Conservation (phyloP, 2,888 invertebrate genomes). For the Lepidocyrtinus sp. region DNA sequence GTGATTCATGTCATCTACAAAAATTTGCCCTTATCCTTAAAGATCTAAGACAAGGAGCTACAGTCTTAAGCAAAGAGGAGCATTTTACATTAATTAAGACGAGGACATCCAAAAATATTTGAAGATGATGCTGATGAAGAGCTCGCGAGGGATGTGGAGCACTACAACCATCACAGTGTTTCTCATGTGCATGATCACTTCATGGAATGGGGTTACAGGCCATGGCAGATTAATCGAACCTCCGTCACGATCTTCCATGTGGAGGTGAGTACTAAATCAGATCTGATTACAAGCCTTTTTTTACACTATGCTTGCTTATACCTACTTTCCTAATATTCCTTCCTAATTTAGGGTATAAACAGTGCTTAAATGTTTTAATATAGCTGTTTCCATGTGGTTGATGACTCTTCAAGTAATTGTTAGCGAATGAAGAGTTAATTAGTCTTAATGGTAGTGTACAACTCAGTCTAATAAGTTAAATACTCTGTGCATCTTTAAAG, state of each 20-base stretch:
- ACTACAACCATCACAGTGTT: slow-evolving; percentile 25
- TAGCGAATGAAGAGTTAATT: too few relatives aligned
- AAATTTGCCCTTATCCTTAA: too few relatives aligned
- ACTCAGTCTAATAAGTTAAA: too few relatives aligned
- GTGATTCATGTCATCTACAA: too few relatives aligned
- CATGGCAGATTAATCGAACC: slow-evolving; percentile 88
- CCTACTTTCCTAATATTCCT: too few relatives aligned
- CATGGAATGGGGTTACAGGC: slow-evolving; percentile 73
- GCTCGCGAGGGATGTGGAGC: slow-evolving; percentile 40
- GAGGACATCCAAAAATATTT: neutral
- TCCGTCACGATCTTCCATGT: slow-evolving; percentile 88
- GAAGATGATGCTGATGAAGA: slow-evolving; percentile 28
- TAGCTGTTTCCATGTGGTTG: too few relatives aligned
- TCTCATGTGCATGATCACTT: slow-evolving; percentile 32
- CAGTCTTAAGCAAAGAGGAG: neutral
- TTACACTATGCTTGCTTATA: too few relatives aligned
- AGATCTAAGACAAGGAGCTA: slow-evolving; percentile 14
- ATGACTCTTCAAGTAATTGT: too few relatives aligned
- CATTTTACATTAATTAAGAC: neutral
- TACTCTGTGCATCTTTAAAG: neutral
- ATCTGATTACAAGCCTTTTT: neutral
- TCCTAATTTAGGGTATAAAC: too few relatives aligned
- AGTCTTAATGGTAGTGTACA: too few relatives aligned
- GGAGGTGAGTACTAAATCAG: slow-evolving; percentile 76
- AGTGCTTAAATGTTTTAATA: too few relatives aligned